Evolutionary conservation across 1,140 invertebrate species (phyloP).

Genomic region (Paralvinella palmiformis): DNA sequence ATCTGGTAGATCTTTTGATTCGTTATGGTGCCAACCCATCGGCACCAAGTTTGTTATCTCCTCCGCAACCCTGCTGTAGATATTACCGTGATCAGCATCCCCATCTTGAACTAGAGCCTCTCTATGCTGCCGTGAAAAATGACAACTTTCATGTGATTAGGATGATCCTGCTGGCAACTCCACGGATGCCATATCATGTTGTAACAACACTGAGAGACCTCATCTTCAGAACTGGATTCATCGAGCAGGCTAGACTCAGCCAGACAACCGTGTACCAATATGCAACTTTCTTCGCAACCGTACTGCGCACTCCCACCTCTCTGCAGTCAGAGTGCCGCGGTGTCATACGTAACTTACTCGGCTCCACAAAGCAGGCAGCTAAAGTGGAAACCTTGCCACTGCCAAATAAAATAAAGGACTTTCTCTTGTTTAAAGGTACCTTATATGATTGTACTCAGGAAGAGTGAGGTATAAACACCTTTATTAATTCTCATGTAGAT

Average conservation of each 20-base stretch:
- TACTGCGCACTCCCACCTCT: constrained; percentile 24
- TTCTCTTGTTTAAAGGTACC: constrained; percentile 27
- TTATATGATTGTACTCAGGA: no score
- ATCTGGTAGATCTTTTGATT: constrained; percentile 31
- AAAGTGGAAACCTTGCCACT: constrained; percentile 30
- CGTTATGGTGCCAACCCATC: constrained; percentile 27
- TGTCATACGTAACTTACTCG: constrained; percentile 28
- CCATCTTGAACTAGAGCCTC: constrained; percentile 42
- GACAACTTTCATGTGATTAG: constrained; percentile 37
- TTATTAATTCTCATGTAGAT: no score
- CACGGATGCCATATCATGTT: constrained; percentile 22
- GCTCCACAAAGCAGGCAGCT: constrained; percentile 19
- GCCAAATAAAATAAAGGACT: constrained; percentile 34
- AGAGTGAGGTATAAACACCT: no score
- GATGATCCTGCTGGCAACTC: constrained; percentile 35
- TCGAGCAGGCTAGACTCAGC: constrained; percentile 25
- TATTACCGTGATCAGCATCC: constrained; percentile 39
- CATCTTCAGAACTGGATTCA: constrained; percentile 17
- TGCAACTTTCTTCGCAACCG: constrained; percentile 25
- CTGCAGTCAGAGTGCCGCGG: constrained; percentile 29
- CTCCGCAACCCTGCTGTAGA: constrained; percentile 29
- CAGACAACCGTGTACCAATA: constrained; percentile 28
- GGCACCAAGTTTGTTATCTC: not conserved
- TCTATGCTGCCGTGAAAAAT: constrained; percentile 41
- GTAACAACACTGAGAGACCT: constrained; percentile 17